Evolutionary conservation across 2,888 invertebrate species (phyloP), one percentile per base, ranked within the genome.

Genomic region (Eristalinus sepulchralis): DNA sequence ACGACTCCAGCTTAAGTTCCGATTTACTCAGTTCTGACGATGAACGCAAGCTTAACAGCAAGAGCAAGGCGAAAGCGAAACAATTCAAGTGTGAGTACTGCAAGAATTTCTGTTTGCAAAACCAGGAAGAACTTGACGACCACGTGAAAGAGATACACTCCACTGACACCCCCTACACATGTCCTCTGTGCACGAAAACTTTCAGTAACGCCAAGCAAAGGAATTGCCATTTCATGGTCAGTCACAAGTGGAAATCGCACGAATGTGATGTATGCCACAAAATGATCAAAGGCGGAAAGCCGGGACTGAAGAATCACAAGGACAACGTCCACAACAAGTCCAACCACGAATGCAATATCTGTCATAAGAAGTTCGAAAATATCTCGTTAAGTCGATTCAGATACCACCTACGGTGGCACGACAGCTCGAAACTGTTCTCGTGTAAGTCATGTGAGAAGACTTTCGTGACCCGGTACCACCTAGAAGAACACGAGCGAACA

Each of bases 191-290:
- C 33, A 75, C 83, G 0, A 86, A 86, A 55, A 63, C 75, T 3
- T 86, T 86, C n/a, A 79, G 33, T 34, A 86, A 86, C 75, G 86
- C 86, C 33, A 86, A 86, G 75, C 86, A 86, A 57, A 47, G 86
- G 9, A 86, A 86, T 33, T 86, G 86, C 57, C 86, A 86, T 17
- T 86, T 86, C 67, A 86, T 86, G 86, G 86, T 86, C 0, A 86
- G 86, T n/a, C 86, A 86, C 62, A 82, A 82, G 17, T 86, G 86
- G 86, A 86, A 86, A 39, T 83, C 86, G 1, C 86, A 86, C 22
- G 86, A 86, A 34, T 86, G 86, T 36, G 86, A 86, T 63, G 60
- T 86, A n/a, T 86, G 86, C 20, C 78, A 86, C 24, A 86, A 86
- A 39, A 83, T 86, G 86, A 86, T 86, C 17, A 86, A 86, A 20